Base-by-base conservation (phyloP, 2,888 invertebrate species). In the Glomeris marginata region DNA sequence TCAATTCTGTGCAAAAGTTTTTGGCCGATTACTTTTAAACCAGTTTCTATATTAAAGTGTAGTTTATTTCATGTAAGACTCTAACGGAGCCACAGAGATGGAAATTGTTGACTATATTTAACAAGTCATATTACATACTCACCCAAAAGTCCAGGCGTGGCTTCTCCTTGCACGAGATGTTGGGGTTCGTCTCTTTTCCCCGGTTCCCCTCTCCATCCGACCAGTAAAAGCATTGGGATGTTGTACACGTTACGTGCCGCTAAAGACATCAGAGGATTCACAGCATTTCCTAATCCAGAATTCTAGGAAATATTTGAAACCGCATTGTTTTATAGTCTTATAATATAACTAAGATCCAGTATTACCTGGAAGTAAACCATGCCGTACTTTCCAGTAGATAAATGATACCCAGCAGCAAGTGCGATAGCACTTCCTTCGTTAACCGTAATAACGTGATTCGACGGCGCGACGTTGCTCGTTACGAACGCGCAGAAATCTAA, bases 401-500 rank as follows among this genome's bases (percentile, higher is more conserved):
- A 56, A 57, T 70, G 66, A 58, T 69, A 67, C 2, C 69, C 70
- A 42, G 66, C 59, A 48, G 67, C 69, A 50, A 69, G 51, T n/a
- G 63, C 66, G 6, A 70, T 58, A 8, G 70, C 68, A 52, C 58
- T 61, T 1, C 68, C 68, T 58, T 69, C 70, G 60, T 69, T 70
- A 22, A 64, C 62, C 13, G 69, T 63, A 50, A 69, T 70, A 33
- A 68, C 58, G 55, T 70, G 69, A 42, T 64, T 60, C 3, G 59
- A 56, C 16, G 58, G 51, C 2, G 66, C 61, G 2, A 63, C 63
- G 52, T 62, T 63, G 22, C 60, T 60, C 4, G 66, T 64, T 1
- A 68, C 64, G 58, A 63, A 69, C 18, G 68, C 69, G 60, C 69
- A 69, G 56, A 69, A 69, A 60, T 70, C 70, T 69, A 57, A n/a